Percentiles rank a stretch among this genome's conserved stretches.
Conservation (phyloP, 2,888 invertebrate genomes). For the Uropetala carovei region DNA sequence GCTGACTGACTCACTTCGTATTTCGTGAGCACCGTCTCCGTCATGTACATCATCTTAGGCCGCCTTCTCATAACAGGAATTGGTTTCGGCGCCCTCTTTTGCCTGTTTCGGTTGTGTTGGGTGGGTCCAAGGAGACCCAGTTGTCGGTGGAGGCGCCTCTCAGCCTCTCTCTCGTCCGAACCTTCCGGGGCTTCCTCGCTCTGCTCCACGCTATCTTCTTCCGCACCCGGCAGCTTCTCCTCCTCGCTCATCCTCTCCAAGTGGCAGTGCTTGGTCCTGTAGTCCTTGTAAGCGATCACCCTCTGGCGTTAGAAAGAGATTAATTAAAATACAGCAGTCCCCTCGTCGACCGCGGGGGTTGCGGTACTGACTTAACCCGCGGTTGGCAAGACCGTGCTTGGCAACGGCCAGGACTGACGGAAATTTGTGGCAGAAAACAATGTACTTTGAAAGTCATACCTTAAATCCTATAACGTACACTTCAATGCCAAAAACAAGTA, state of each 20-base stretch:
- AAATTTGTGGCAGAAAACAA: too few relatives aligned
- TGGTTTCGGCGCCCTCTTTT: conserved; percentile 1
- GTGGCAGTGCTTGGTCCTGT: conserved; percentile 74
- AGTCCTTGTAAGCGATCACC: conserved; percentile 75
- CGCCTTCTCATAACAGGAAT: conserved; percentile 11
- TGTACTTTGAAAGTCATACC: too few relatives aligned
- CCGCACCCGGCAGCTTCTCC: conserved; percentile 65
- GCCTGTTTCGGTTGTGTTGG: not conserved
- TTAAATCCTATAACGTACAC: too few relatives aligned
- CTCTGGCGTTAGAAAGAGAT: conserved; percentile 72
- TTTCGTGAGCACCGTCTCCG: conserved; percentile 73
- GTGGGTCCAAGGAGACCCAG: conserved; percentile 50
- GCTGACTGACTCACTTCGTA: conserved; percentile 73
- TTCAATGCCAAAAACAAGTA: too few relatives aligned
- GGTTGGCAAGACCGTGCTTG: too few relatives aligned
- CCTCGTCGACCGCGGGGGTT: too few relatives aligned
- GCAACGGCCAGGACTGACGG: too few relatives aligned
- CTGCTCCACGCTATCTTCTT: conserved; percentile 73
- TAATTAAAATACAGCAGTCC: not conserved
- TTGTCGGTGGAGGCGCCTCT: conserved; percentile 52
- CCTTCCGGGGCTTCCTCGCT: conserved; percentile 74
- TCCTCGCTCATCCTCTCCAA: conserved; percentile 73
- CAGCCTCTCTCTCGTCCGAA: conserved; percentile 73
- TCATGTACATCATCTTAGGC: conserved; percentile 71
- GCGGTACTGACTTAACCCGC: too few relatives aligned